Conservation (phyloP, 2,888 invertebrate genomes). For the Glyphotaelius pellucidus region DNA sequence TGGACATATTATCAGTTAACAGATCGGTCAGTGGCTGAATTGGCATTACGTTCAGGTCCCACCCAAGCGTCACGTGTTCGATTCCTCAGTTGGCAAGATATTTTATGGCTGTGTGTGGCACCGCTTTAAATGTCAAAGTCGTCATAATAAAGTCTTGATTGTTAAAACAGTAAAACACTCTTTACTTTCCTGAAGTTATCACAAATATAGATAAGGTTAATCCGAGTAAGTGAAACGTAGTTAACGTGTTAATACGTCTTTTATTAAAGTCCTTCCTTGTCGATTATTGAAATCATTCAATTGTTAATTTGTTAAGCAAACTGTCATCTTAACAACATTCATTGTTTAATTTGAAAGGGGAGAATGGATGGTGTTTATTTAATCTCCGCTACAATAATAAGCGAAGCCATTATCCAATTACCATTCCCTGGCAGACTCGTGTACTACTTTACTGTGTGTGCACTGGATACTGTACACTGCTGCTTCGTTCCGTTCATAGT, state of each 20-base stretch:
- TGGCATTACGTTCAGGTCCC: no score
- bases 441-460: not conserved
- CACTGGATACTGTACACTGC: not conserved
- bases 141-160: no score
- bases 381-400: slow-evolving; percentile 42
- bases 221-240: not conserved
- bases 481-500: not conserved
- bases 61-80: no score
- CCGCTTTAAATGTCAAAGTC: no score
- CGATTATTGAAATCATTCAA: slow-evolving; percentile 8
- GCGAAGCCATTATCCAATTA: slow-evolving; percentile 27
- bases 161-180: no score
- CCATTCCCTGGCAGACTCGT: not conserved
- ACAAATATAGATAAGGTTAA: no score
- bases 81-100: no score
- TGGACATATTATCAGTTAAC: no score
- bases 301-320: slow-evolving; percentile 33
- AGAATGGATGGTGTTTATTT: slow-evolving; percentile 30
- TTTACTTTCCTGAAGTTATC: no score
- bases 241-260: not conserved
- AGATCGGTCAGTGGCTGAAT: no score
- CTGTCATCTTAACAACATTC: slow-evolving; percentile 13
- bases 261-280: not conserved
- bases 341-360: slow-evolving; percentile 38
- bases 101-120: no score